Percentiles rank a stretch among this genome's conserved stretches.
phyloP scores from a whole-genome alignment of 1,140 invertebrate genomes.

The Drosophila funebris region DNA sequence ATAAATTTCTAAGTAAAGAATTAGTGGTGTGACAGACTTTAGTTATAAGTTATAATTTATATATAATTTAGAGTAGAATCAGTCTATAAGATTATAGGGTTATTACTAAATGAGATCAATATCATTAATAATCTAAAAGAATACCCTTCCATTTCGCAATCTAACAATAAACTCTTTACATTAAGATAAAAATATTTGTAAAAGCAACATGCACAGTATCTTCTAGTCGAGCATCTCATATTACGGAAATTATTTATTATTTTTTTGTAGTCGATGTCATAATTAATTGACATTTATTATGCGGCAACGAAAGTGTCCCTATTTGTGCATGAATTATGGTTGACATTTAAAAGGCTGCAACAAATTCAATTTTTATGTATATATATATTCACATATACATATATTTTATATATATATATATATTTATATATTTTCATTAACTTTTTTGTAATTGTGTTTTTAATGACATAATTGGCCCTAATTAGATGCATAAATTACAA shows the following conservation, averaged over 20 bases:
- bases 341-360: constrained; percentile 17
- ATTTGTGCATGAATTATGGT: constrained; percentile 38
- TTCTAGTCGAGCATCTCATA: background rate
- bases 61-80: too few relatives aligned
- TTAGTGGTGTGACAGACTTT: too few relatives aligned
- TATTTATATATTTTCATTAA: background rate
- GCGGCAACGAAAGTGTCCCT: constrained; percentile 13
- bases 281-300: constrained; percentile 74
- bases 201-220: background rate
- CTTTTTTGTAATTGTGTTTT: constrained; percentile 1
- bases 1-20: too few relatives aligned
- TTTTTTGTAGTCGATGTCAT: constrained; percentile 51
- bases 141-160: too few relatives aligned
- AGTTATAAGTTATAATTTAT: too few relatives aligned
- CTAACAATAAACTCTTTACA: too few relatives aligned
- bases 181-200: too few relatives aligned
- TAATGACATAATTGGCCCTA: constrained; percentile 75
- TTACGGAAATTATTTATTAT: constrained; percentile 12
- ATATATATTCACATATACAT: too few relatives aligned
- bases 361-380: constrained; percentile 41
- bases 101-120: too few relatives aligned
- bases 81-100: too few relatives aligned
- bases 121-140: too few relatives aligned
- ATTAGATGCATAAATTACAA: constrained; percentile 64
- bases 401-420: constrained; percentile 4